phyloP scores from a whole-genome alignment of 1,140 invertebrate genomes.

The Ladona fulva region DNA sequence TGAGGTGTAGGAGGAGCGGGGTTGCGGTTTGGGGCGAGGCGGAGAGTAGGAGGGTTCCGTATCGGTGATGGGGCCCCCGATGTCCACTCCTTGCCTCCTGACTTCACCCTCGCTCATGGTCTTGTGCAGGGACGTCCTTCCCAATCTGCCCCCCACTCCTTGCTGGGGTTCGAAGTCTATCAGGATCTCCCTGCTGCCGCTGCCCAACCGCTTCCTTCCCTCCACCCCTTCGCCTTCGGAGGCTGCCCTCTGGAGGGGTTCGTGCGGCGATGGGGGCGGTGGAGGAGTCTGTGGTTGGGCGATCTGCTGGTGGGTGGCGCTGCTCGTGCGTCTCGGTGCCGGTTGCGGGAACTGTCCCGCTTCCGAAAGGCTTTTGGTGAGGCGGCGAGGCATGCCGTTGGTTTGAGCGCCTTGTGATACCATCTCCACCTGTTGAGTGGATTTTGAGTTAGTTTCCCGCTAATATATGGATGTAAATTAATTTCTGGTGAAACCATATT shows the following conservation, averaged over 20 bases:
- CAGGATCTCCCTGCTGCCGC: slow-evolving; percentile 53
- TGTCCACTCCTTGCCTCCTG: slow-evolving; percentile 29
- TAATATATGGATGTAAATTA: no score
- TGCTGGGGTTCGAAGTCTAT: slow-evolving; percentile 76
- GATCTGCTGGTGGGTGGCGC: slow-evolving; percentile 21
- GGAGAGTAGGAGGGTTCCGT: neutral
- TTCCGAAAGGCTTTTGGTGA: slow-evolving; percentile 77
- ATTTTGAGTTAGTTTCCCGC: no score
- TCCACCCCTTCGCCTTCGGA: slow-evolving; percentile 52
- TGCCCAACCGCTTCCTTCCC: slow-evolving; percentile 28
- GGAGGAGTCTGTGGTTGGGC: slow-evolving; percentile 23
- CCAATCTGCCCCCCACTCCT: slow-evolving; percentile 38
- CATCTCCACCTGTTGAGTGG: slow-evolving; percentile 62
- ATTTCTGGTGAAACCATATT: no score
- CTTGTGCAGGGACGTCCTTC: slow-evolving; percentile 57
- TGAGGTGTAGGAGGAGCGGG: neutral
- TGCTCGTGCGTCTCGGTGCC: slow-evolving; percentile 23
- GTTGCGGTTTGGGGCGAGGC: neutral
- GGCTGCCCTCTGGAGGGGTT: slow-evolving; percentile 67
- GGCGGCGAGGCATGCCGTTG: slow-evolving; percentile 62
- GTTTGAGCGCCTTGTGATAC: slow-evolving; percentile 83
- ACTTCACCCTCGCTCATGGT: slow-evolving; percentile 74
- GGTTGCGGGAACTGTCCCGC: slow-evolving; percentile 48
- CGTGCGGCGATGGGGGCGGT: slow-evolving; percentile 41
- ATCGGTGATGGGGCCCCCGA: neutral